phyloP scores from a whole-genome alignment of 2,888 invertebrate genomes.

The Laothoe populi region DNA sequence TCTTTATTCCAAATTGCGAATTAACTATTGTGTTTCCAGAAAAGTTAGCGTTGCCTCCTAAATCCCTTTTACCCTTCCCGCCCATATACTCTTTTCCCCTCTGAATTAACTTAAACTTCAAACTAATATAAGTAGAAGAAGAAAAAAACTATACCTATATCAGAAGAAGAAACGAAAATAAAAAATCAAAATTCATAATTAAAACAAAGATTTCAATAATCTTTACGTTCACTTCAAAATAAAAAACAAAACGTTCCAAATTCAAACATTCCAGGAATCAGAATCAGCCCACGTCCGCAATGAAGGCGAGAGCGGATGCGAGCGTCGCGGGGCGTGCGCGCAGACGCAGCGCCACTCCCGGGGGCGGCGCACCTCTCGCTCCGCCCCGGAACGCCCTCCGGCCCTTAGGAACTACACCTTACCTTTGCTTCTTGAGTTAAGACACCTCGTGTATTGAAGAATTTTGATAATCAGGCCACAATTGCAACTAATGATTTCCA shows the following conservation, averaged over 20 bases:
- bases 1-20: no score
- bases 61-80: no score
- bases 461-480: background rate
- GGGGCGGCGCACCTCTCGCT: conserved; percentile 51
- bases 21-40: no score
- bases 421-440: conserved; percentile 14
- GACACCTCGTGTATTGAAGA: background rate
- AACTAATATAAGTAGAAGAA: no score
- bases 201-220: background rate
- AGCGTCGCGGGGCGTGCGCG: conserved; percentile 54
- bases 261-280: conserved; percentile 10
- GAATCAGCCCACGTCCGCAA: conserved; percentile 6
- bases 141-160: no score
- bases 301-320: background rate
- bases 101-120: no score
- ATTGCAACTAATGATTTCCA: no score
- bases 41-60: no score
- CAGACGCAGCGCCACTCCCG: conserved; percentile 61
- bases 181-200: no score
- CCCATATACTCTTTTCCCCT: no score
- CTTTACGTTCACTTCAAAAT: background rate
- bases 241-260: conserved; percentile 3
- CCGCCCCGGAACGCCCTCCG: conserved; percentile 54
- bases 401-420: conserved; percentile 43
- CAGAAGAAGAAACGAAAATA: no score